Percentiles rank a stretch among this genome's conserved stretches.
Conservation (phyloP, 2,113 vertebrate species). For the Limanda limanda region DNA sequence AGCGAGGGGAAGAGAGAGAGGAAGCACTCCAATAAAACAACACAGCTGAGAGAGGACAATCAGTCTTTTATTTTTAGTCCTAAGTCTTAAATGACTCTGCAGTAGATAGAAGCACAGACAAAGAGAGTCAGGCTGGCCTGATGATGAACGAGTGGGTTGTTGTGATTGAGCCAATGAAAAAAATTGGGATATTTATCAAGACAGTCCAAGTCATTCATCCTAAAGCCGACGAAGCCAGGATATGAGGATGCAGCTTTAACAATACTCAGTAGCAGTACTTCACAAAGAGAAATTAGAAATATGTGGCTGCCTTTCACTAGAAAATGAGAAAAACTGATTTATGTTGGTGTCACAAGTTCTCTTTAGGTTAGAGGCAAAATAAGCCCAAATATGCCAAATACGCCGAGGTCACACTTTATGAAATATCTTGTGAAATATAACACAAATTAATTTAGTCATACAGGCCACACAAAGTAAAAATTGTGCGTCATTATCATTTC, state of each 20-base stretch:
- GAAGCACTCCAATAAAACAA: constrained; percentile 22
- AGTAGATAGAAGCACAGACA: neutral
- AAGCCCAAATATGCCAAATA: too few relatives aligned
- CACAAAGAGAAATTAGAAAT: neutral
- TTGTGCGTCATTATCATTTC: too few relatives aligned
- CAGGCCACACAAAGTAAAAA: too few relatives aligned
- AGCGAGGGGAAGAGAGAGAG: neutral
- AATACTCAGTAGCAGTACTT: neutral
- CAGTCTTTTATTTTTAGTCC: constrained; percentile 19
- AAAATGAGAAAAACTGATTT: neutral
- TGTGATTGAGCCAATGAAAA: neutral
- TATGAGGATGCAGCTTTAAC: neutral
- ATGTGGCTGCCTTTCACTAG: neutral
- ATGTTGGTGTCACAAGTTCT: neutral
- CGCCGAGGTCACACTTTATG: neutral
- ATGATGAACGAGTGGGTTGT: neutral
- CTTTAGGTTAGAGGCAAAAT: too few relatives aligned
- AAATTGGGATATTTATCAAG: neutral
- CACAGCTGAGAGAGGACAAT: constrained; percentile 23
- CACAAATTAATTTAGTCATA: too few relatives aligned
- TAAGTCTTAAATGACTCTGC: neutral
- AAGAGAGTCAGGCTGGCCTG: neutral
- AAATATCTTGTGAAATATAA: too few relatives aligned
- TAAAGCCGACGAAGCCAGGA: neutral
- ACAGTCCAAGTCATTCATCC: too few relatives aligned